Conservation (phyloP, 2,888 invertebrate species). For the Byasa hedistus region DNA sequence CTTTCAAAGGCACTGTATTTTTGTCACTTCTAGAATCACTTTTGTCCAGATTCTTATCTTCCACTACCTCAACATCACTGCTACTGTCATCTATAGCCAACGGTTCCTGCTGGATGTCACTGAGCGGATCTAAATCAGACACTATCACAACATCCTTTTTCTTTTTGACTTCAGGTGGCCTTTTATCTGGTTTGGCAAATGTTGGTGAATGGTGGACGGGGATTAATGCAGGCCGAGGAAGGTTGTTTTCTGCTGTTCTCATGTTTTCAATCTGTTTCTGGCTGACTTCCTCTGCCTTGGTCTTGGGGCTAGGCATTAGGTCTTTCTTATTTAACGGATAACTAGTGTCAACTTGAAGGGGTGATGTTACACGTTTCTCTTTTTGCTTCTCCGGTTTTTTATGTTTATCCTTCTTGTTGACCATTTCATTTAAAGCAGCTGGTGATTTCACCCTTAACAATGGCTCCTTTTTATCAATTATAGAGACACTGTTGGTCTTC, state of each 20-base stretch:
- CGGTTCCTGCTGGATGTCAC: slow-evolving; percentile 54
- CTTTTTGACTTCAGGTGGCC: slow-evolving; percentile 66
- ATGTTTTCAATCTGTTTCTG: slow-evolving; percentile 64
- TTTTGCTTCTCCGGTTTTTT: slow-evolving; percentile 52
- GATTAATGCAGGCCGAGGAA: slow-evolving; percentile 63
- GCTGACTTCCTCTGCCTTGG: slow-evolving; percentile 52
- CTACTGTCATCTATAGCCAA: slow-evolving; percentile 71
- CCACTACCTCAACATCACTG: slow-evolving; percentile 73
- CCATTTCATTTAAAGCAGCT: slow-evolving; percentile 70
- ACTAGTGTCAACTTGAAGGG: slow-evolving; percentile 62
- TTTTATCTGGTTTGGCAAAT: slow-evolving; percentile 68
- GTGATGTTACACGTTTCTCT: slow-evolving; percentile 51
- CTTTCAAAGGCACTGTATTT: slow-evolving; percentile 68
- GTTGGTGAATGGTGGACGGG: slow-evolving; percentile 69
- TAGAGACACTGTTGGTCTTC: slow-evolving; percentile 34
- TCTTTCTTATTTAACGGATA: slow-evolving; percentile 53
- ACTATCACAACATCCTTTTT: slow-evolving; percentile 68
- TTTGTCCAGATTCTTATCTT: slow-evolving; percentile 53
- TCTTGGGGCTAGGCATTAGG: slow-evolving; percentile 53
- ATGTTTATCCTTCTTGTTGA: slow-evolving; percentile 48
- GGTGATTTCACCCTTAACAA: slow-evolving; percentile 71
- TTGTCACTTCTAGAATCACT: slow-evolving; percentile 50
- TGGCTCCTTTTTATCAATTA: slow-evolving; percentile 48
- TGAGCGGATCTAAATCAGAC: slow-evolving; percentile 66
- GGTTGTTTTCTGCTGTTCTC: slow-evolving; percentile 63